These are phyloP conservation scores for Xestoiulus laeticollis DNA, from an alignment of 2,888 invertebrate genomes.

Conservation along the genomic window DNA sequence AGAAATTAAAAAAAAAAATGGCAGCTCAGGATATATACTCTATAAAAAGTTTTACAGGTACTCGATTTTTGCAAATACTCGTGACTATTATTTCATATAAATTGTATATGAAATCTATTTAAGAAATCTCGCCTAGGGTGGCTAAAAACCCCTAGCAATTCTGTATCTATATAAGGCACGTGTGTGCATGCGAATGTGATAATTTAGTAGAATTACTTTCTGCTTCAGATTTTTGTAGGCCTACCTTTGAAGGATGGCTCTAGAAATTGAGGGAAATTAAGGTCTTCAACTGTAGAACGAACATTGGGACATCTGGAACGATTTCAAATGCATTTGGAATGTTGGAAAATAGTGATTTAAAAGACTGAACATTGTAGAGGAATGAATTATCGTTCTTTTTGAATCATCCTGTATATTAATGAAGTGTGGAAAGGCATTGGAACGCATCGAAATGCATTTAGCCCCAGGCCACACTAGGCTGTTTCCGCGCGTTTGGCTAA, in stretches of 20 bases:
- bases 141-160: background rate
- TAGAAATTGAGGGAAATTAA: background rate
- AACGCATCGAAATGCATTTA: no score
- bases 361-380: no score
- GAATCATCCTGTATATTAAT: no score
- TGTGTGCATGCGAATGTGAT: conserved; percentile 21
- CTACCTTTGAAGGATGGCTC: background rate
- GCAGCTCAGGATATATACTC: conserved; percentile 43
- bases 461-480: no score
- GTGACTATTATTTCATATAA: conserved; percentile 24
- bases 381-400: no score
- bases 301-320: background rate
- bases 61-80: conserved; percentile 43
- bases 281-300: background rate
- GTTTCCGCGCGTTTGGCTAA: no score
- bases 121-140: conserved; percentile 3
- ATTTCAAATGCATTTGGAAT: background rate
- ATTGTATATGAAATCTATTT: conserved; percentile 43
- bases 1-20: conserved; percentile 6
- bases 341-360: no score
- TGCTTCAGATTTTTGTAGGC: conserved; percentile 11
- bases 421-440: no score
- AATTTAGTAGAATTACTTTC: conserved; percentile 31
- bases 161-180: conserved; percentile 40
- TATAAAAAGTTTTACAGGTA: conserved; percentile 40